phyloP scores from a whole-genome alignment of 1,140 invertebrate genomes.

The Cydia strobilella region DNA sequence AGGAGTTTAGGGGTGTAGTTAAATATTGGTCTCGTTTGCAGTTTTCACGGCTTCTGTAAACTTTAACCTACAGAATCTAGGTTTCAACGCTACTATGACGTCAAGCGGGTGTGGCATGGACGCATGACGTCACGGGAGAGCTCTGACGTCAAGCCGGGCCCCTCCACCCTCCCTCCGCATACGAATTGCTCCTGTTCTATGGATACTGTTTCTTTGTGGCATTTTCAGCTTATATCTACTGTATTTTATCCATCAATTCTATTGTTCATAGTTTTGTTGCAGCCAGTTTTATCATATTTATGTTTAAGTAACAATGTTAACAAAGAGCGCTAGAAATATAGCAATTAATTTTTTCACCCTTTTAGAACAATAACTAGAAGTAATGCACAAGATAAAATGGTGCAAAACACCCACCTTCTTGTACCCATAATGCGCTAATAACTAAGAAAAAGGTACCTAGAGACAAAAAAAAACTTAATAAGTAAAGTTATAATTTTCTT shows the following conservation, averaged over 20 bases:
- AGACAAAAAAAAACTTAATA: no score
- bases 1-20: background rate
- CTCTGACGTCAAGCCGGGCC: constrained; percentile 72
- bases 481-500: no score
- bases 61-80: constrained; percentile 29
- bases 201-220: constrained; percentile 70
- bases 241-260: background rate
- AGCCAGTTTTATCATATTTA: no score
- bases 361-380: no score
- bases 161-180: constrained; percentile 43
- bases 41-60: background rate
- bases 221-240: constrained; percentile 40
- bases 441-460: no score
- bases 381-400: no score
- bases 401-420: no score
- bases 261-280: no score
- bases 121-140: constrained; percentile 73
- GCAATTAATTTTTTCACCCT: no score
- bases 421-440: no score
- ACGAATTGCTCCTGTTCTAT: constrained; percentile 65
- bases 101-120: constrained; percentile 75
- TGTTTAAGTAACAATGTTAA: no score
- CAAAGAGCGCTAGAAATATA: no score
- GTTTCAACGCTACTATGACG: constrained; percentile 58
- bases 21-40: background rate